These are phyloP conservation scores for Cryptophagus acutangulus DNA, from an alignment of 2,888 invertebrate species.

Conservation along the genomic window DNA sequence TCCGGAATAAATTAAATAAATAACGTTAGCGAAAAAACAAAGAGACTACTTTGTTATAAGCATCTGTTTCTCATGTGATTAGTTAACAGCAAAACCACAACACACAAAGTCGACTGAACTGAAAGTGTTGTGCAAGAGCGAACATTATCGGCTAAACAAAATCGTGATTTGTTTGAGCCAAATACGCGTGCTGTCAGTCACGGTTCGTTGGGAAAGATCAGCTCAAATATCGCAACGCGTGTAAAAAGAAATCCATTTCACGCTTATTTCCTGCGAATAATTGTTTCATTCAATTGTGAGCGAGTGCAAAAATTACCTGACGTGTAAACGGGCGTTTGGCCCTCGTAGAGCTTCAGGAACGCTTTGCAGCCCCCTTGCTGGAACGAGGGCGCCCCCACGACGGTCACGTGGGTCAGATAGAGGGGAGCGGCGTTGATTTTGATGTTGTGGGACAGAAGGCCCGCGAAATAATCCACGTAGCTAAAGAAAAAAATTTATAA, in stretches of 20 bases:
- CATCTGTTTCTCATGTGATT: no score
- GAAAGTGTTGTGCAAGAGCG: no score
- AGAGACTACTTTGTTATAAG: no score
- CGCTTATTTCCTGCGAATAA: neutral
- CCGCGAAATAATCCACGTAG: constrained; percentile 89
- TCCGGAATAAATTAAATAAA: no score
- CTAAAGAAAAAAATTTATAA: constrained; percentile 49
- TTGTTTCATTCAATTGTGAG: neutral
- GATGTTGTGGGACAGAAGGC: constrained; percentile 81
- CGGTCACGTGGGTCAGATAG: constrained; percentile 79
- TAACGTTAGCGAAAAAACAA: no score
- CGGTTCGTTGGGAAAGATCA: constrained; percentile 13
- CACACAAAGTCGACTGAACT: no score
- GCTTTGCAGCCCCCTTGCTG: constrained; percentile 62
- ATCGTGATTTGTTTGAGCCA: constrained; percentile 11
- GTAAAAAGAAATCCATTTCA: constrained; percentile 7
- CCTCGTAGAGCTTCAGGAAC: constrained; percentile 85
- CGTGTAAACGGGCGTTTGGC: constrained; percentile 82
- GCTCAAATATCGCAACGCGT: constrained; percentile 1
- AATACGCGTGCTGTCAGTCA: constrained; percentile 23
- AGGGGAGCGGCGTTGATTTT: constrained; percentile 83
- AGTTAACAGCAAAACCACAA: no score
- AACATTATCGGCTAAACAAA: no score
- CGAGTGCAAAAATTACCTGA: constrained; percentile 54
- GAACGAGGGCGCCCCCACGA: constrained; percentile 76